Evolutionary conservation across 2,888 invertebrate genomes (phyloP), one percentile per base, ranked within the genome.

Genomic region (Leptopterna dolabrata): DNA sequence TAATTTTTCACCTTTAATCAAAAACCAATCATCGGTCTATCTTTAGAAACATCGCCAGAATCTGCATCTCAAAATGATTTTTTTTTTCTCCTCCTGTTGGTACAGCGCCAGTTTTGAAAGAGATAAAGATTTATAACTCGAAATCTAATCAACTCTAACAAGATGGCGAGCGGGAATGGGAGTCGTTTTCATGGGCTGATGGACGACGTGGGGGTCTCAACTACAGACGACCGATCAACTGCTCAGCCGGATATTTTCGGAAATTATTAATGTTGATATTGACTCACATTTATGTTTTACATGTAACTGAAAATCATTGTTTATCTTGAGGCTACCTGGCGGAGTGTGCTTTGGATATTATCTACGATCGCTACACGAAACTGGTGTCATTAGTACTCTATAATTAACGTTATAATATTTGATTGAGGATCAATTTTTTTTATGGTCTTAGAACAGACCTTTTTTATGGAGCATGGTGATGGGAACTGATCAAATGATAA

Each of bases 101-200:
- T 73, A 73, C 41, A 73, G 73, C 73, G 73, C 41, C 41, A 30
- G 41, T 30, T 73, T 73, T n/a, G 63, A 63, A 63, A 24, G 63
- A 19, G 63, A 63, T 63, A 73, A 71, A 73, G 73, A 73, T 73
- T 73, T 73, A 73, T 41, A 30, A 41, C 73, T 73, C 36, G 19
- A 73, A 73, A 73, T 73, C 73, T 73, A 73, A 73, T 73, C 73
- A 73, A 73, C 73, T 73, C 36, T 73, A 73, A 73, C 73, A 73
- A 73, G 73, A 30, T 30, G 41, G 73, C 29, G 55, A 55, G n/a
- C 16, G 71, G 71, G 36, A 41, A 19, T 14, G 73, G 73, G 70
- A 29, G 29, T 30, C 41, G 30, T 11, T 63, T 24, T 7, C 63
- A 63, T 4, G 63, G 24, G 63, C 19, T 73, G 73, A 73, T 73